Evolutionary conservation across 2,113 vertebrate species (phyloP).

Genomic region (Myrmophylax atrothorax): DNA sequence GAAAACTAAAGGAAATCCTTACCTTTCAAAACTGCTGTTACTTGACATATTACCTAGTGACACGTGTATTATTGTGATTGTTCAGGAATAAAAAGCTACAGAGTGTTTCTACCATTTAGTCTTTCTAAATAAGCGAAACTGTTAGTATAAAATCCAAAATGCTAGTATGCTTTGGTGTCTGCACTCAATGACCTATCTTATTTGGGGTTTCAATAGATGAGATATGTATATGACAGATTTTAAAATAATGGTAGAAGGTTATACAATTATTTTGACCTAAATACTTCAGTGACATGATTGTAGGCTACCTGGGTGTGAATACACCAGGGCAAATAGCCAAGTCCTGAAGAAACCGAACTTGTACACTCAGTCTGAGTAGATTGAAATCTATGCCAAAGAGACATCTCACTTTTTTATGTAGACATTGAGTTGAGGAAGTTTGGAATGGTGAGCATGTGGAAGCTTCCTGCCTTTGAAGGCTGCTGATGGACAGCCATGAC

Average conservation of each 20-base stretch:
- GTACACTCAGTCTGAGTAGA: too few species aligned
- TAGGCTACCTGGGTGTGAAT: not conserved
- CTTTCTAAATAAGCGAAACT: not conserved
- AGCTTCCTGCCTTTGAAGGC: not conserved
- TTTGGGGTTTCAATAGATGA: not conserved
- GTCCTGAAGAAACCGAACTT: not conserved
- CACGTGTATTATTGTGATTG: not conserved
- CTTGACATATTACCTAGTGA: not conserved
- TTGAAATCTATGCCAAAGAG: not conserved
- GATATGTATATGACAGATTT: not conserved
- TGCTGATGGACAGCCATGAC: not conserved
- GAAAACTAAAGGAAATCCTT: not conserved
- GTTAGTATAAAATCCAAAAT: not conserved
- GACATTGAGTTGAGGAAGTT: not conserved
- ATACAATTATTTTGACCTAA: not conserved
- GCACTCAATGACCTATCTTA: not conserved
- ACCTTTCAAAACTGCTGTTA: not conserved
- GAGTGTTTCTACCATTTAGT: not conserved
- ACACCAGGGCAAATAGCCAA: not conserved
- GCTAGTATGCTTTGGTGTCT: not conserved
- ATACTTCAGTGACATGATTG: not conserved
- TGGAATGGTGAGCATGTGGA: not conserved
- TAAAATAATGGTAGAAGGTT: not conserved
- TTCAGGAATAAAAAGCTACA: not conserved
- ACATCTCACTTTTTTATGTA: rapidly evolving